Evolutionary conservation across 2,113 vertebrate genomes (phyloP), one percentile per base, ranked within the genome.

Genomic region (Brachypodius melanocephalos): DNA sequence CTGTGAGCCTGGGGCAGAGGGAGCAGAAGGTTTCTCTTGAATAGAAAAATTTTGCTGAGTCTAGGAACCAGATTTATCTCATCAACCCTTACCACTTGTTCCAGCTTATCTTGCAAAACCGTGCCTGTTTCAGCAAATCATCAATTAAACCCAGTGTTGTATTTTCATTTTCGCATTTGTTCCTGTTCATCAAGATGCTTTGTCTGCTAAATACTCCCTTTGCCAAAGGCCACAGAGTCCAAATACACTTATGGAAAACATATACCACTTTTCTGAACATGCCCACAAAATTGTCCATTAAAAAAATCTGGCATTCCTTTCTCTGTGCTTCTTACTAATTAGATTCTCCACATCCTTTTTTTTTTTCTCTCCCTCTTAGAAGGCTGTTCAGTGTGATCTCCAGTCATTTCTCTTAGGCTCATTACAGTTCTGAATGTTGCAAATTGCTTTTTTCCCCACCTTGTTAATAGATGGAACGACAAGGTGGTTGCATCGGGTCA

Each of bases 381-480:
- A 94, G 82, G 75, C 75, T 96, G 57, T 67, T 95, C 84, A 78
- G 74, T 94, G 49, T 65, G 89, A 83, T 84, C 95, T 87, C 94
- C 93, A 93, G 43, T 82, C 58, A 93, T 95, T 95, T 96, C 91
- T 98, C 94, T 93, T 94, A 89, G 95, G 91, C 79, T 87, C 83
- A 88, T 59, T 78, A 59, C 79, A 75, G n/a, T 79, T 92, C 83
- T 38, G n/a, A 69, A 55, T 59, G 19, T 74, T 92, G 73, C 71
- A 90, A 75, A 18, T 38, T 0, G 25, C 48, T 67, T 87, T 40
- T 42, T 4, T 0, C 8, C 68, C 38, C 32, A 32, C 68, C 81
- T 71, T 68, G 54, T 51, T 72, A 65, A 49, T 46, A 72, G 59
- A 48, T 51, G 34, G 40, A 67, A 40, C 43, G 61, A 88, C 55